Evolutionary conservation across 2,797 vertebrate species (phyloP).

Genomic region (Enteromius paludinosus): DNA sequence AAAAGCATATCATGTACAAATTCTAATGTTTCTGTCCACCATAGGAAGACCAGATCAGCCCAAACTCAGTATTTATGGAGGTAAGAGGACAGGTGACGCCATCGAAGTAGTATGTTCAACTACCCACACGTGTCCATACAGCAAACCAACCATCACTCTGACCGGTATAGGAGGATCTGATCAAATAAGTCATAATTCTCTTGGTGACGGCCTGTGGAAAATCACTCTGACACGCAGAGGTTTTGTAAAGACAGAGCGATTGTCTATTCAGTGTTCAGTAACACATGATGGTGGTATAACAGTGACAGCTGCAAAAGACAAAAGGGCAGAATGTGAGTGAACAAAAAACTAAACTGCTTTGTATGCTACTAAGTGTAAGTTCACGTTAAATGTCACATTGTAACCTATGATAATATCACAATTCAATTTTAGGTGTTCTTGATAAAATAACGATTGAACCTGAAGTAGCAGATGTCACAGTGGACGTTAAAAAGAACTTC

Average conservation of each 20-base stretch:
- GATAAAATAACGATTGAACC: conserved; percentile 62
- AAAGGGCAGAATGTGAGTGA: conserved; percentile 42
- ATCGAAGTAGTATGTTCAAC: conserved; percentile 16
- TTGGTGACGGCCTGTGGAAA: not conserved
- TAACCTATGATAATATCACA: not conserved
- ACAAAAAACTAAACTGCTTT: not conserved
- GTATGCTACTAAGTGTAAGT: not conserved
- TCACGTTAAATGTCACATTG: not conserved
- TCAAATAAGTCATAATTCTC: rapidly evolving
- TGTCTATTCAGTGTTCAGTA: not conserved
- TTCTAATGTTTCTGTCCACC: too few relatives aligned
- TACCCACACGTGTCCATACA: conserved; percentile 31
- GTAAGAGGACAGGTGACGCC: not conserved
- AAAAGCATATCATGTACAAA: not conserved
- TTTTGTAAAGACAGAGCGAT: not conserved
- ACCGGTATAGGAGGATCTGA: conserved; percentile 11
- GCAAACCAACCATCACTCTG: conserved; percentile 4
- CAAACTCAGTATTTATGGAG: not conserved
- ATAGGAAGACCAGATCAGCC: not conserved
- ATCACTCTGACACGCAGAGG: conserved; percentile 21
- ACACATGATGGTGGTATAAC: conserved; percentile 13
- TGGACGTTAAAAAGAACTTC: conserved; percentile 64
- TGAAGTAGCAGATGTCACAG: conserved; percentile 47
- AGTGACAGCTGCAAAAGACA: not conserved
- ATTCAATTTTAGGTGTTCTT: conserved; percentile 60